phyloP scores from a whole-genome alignment of 2,888 invertebrate species.

The Drosophila affinis region DNA sequence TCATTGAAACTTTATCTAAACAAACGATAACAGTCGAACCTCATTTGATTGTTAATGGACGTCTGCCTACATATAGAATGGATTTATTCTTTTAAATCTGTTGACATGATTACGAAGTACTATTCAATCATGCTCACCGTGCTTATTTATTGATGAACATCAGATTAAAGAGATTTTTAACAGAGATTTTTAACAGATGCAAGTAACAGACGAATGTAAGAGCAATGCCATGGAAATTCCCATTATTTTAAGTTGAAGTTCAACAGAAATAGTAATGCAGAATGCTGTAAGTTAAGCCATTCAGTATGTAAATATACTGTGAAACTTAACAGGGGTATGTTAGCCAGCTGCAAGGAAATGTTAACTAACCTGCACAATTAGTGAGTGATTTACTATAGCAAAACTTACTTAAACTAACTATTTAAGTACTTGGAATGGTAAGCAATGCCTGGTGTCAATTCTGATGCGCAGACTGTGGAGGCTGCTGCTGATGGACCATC shows the following conservation, averaged over 20 bases:
- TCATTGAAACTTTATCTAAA: no score
- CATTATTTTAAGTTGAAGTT: slow-evolving; percentile 38
- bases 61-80: neutral
- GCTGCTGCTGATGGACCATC: no score
- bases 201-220: neutral
- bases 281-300: neutral
- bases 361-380: neutral
- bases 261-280: neutral
- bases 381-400: no score
- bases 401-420: no score
- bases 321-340: neutral
- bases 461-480: no score
- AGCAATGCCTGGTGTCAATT: no score
- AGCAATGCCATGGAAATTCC: slow-evolving; percentile 28
- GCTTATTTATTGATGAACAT: neutral
- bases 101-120: neutral
- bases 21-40: neutral
- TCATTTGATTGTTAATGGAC: neutral
- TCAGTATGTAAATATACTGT: neutral
- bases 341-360: neutral
- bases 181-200: neutral
- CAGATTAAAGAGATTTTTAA: neutral
- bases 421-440: no score
- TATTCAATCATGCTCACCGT: neutral
- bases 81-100: neutral